Evolutionary conservation across 92 coral and sea anemone species (phyloP).

Genomic region (Bergia puertoricense): DNA sequence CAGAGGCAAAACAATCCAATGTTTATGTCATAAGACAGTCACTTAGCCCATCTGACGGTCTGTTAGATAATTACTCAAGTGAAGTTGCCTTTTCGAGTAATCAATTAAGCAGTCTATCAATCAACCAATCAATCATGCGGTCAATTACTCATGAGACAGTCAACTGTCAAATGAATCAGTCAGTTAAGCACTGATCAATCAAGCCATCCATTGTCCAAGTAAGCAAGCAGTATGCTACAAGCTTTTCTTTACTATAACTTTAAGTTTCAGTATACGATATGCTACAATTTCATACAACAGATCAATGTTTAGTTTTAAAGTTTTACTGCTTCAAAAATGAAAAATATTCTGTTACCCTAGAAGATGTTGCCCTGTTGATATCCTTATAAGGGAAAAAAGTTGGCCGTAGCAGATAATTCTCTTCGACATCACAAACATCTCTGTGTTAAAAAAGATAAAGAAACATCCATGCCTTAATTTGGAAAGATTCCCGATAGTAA

Average conservation of each 20-base stretch:
- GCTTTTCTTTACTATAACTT: background rate
- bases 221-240: background rate
- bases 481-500: background rate
- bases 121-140: background rate
- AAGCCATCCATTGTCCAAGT: background rate
- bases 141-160: too few relatives aligned
- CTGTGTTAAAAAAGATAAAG: constrained; percentile 11
- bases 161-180: too few relatives aligned
- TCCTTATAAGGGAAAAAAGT: background rate
- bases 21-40: too few relatives aligned
- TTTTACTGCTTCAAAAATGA: too few relatives aligned
- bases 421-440: background rate
- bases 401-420: background rate
- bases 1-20: too few relatives aligned
- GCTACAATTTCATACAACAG: background rate
- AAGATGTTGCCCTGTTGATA: background rate
- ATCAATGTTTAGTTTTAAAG: background rate
- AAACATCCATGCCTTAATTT: background rate
- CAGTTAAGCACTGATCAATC: too few relatives aligned
- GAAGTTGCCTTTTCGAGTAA: background rate
- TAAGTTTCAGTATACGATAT: background rate
- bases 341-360: background rate
- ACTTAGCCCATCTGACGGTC: too few relatives aligned
- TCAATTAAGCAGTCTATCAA: background rate
- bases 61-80: background rate